Evolutionary conservation across 2,113 vertebrate species (phyloP).

Genomic region (Oryzias curvinotus): DNA sequence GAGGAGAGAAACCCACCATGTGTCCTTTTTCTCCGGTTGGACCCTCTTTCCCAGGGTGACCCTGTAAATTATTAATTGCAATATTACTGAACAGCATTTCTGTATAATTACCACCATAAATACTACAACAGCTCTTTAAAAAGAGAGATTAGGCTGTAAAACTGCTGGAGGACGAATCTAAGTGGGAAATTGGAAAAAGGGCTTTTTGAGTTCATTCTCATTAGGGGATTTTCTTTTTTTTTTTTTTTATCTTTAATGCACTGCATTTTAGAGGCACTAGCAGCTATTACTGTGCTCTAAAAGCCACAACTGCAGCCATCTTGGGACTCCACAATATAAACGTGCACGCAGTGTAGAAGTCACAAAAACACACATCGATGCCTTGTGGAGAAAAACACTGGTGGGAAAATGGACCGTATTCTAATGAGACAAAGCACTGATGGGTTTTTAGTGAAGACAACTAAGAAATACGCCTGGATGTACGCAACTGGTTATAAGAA

Average conservation of each 20-base stretch:
- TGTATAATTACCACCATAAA: slow-evolving; percentile 57
- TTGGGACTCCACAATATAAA: slow-evolving; percentile 10
- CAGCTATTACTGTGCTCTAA: slow-evolving; percentile 31
- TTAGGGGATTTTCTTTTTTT: slow-evolving; percentile 25
- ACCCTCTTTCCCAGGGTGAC: slow-evolving; percentile 97
- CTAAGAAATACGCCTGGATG: slow-evolving; percentile 16
- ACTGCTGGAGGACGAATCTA: slow-evolving; percentile 31
- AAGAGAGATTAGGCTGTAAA: slow-evolving; percentile 47
- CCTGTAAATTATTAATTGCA: slow-evolving; percentile 75
- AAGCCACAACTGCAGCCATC: slow-evolving; percentile 18
- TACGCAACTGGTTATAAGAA: slow-evolving; percentile 25
- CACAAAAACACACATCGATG: slow-evolving; percentile 17
- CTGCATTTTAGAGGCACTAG: slow-evolving; percentile 22
- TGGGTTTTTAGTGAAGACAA: slow-evolving; percentile 36
- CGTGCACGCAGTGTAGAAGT: slow-evolving; percentile 9
- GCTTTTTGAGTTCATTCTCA: slow-evolving; percentile 36
- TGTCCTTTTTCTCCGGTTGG: slow-evolving; percentile 92
- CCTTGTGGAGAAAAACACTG: slow-evolving; percentile 7
- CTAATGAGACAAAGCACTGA: slow-evolving; percentile 48
- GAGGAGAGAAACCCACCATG: slow-evolving; percentile 78
- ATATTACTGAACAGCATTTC: slow-evolving; percentile 50
- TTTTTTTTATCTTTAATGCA: slow-evolving; percentile 42
- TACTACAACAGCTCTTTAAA: slow-evolving; percentile 42
- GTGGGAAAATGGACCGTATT: slow-evolving; percentile 51
- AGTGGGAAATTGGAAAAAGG: slow-evolving; percentile 20